Base-by-base conservation (phyloP, 2,888 invertebrate genomes). In the Erpobdella octoculata region DNA sequence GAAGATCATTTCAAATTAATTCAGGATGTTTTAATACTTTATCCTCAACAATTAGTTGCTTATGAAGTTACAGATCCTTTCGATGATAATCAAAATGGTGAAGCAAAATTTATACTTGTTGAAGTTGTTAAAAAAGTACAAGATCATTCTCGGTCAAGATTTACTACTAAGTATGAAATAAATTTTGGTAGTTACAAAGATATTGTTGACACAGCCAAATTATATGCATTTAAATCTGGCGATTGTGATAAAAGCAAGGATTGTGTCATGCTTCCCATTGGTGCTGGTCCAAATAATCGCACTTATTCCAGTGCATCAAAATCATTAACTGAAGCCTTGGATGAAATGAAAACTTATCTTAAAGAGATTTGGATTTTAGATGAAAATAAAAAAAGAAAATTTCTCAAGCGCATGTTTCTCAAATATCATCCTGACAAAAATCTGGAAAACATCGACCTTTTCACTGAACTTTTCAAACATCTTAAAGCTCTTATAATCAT, bases 381-480 rank as follows among this genome's bases (percentile, higher is more conserved):
- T 62, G 62, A 62, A 33, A 18, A 1, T 31, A 31, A 62, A 35
- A 25, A 21, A 33, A 62, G 33, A 35, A 62, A 62, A 31, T 28
- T 35, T 8, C n/a, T 62, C 21, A 62, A 33, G 62, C 21, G 62
- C n/a, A 28, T 62, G 3, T 62, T 28, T 35, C 18, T 62, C 31
- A 62, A 62, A 12, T 62, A 35, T 9, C 62, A 62, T 62, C 62
- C 62, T n/a, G 62, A 62, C 31, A 62, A 62, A 31, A 62, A 62
- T 18, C 4, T 9, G n/a, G 18, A 31, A 8, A 62, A 62, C 12
- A 9, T 31, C n/a, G 0, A 31, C 1, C 33, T 33, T 4, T 62
- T 31, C 31, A 62, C 28, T 35, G 62, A 62, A 31, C 31, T 12
- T 31, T 62, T 62, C 62, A 62, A 62, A 62, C 62, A 62, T 12